Conservation (phyloP, 1,140 invertebrate species). For the Popillia japonica region DNA sequence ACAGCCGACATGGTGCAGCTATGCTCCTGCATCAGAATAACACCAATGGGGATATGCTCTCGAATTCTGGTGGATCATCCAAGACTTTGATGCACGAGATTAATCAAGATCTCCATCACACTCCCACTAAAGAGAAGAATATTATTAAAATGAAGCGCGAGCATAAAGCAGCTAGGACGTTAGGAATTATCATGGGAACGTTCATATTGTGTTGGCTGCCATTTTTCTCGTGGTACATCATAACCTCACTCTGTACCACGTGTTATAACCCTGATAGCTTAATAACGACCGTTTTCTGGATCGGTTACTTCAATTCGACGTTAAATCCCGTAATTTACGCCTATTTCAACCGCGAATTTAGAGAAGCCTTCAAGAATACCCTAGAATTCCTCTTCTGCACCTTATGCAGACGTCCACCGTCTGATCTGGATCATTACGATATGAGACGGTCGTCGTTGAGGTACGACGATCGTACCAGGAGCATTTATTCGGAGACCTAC, state of each 20-base stretch:
- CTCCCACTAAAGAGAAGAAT: slow-evolving; percentile 86
- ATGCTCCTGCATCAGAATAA: slow-evolving; percentile 79
- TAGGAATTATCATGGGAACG: slow-evolving; percentile 92
- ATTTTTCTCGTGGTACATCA: slow-evolving; percentile 94
- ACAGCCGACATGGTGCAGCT: slow-evolving; percentile 79
- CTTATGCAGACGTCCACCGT: slow-evolving; percentile 74
- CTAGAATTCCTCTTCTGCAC: slow-evolving; percentile 88
- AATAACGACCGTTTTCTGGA: slow-evolving; percentile 95
- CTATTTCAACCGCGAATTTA: slow-evolving; percentile 98
- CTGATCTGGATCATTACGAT: slow-evolving; percentile 75
- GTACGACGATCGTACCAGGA: slow-evolving; percentile 76
- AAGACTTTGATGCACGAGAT: slow-evolving; percentile 75
- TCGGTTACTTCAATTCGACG: slow-evolving; percentile 98
- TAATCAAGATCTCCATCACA: slow-evolving; percentile 70
- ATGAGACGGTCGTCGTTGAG: slow-evolving; percentile 72
- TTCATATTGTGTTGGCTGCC: slow-evolving; percentile 96
- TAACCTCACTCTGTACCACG: slow-evolving; percentile 79
- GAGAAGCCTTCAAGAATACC: slow-evolving; percentile 96
- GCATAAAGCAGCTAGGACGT: slow-evolving; percentile 94
- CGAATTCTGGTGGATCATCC: too few relatives aligned
- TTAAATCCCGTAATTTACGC: slow-evolving; percentile 98
- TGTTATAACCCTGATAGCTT: slow-evolving; percentile 85
- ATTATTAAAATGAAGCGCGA: slow-evolving; percentile 92
- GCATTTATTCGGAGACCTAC: slow-evolving; percentile 77
- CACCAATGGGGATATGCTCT: slow-evolving; percentile 68